Evolutionary conservation across 2,113 vertebrate species (phyloP).

Genomic region (Cromileptes altivelis): DNA sequence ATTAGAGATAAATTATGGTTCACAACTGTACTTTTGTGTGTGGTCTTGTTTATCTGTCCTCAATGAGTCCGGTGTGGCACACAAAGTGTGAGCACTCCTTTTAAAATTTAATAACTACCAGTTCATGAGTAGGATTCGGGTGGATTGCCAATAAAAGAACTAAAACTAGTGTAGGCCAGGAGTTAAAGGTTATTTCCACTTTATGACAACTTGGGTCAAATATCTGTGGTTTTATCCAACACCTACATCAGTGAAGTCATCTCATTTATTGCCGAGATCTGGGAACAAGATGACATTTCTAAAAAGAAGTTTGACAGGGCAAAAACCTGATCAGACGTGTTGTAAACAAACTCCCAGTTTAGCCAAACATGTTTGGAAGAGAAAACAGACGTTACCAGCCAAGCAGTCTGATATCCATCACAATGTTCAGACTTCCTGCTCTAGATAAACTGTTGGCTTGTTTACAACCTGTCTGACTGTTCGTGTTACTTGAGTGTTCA

Average conservation of each 20-base stretch:
- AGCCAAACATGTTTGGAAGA: not conserved
- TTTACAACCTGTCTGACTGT: not conserved
- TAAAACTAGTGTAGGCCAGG: not conserved
- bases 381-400: not conserved
- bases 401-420: not conserved
- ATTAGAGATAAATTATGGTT: slow-evolving; percentile 4
- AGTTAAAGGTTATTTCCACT: not conserved
- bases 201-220: not conserved
- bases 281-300: not conserved
- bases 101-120: too few relatives aligned
- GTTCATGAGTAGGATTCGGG: not conserved
- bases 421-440: not conserved
- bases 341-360: not conserved
- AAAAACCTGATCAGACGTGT: not conserved
- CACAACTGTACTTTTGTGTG: not conserved
- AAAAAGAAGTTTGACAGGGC: not conserved
- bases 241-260: not conserved
- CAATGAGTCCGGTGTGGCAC: not conserved
- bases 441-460: not conserved
- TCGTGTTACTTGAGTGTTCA: not conserved
- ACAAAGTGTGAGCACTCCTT: too few relatives aligned
- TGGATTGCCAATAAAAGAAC: not conserved
- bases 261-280: not conserved
- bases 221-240: not conserved
- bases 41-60: not conserved